phyloP scores from a whole-genome alignment of 2,797 vertebrate genomes.

The Choloepus didactylus region DNA sequence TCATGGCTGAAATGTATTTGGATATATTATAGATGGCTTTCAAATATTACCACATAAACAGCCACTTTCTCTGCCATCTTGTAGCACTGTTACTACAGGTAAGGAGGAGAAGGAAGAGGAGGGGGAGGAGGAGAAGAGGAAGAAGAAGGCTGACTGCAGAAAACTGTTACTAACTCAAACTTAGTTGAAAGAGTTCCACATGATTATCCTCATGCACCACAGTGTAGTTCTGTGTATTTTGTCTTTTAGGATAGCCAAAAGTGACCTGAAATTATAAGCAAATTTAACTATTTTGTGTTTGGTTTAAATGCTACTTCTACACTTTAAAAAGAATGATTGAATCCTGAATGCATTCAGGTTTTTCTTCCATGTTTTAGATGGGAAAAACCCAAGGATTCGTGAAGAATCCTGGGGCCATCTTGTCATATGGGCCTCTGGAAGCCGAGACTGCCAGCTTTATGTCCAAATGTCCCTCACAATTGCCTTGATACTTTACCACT shows the following conservation, averaged over 20 bases:
- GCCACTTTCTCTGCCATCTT: slow-evolving; percentile 51
- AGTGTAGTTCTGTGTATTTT: slow-evolving; percentile 38
- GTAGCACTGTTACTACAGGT: slow-evolving; percentile 13
- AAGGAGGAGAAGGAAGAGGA: too few relatives aligned
- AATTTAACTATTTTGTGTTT: slow-evolving; percentile 45
- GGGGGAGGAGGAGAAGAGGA: too few relatives aligned
- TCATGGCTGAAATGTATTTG: slow-evolving; percentile 59
- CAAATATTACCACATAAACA: slow-evolving; percentile 15
- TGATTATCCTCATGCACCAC: not conserved
- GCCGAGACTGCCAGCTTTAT: rapidly evolving
- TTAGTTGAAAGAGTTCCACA: slow-evolving; percentile 11
- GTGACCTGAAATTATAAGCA: slow-evolving; percentile 54
- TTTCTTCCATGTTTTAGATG: not conserved
- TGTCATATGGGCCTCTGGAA: not conserved
- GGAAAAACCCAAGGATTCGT: not conserved
- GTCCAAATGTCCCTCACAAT: not conserved
- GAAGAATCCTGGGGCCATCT: not conserved
- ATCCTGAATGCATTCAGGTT: not conserved
- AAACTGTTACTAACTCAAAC: slow-evolving; percentile 39
- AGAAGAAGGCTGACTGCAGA: not conserved
- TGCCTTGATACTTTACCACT: not conserved
- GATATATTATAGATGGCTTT: slow-evolving; percentile 16
- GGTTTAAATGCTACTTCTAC: slow-evolving; percentile 58
- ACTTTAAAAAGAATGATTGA: slow-evolving; percentile 53
- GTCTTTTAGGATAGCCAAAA: slow-evolving; percentile 57